Percentiles rank a stretch among this genome's conserved stretches.
Evolutionary conservation across 2,113 vertebrate genomes (phyloP).

Genomic region (Zosterops japonicus): DNA sequence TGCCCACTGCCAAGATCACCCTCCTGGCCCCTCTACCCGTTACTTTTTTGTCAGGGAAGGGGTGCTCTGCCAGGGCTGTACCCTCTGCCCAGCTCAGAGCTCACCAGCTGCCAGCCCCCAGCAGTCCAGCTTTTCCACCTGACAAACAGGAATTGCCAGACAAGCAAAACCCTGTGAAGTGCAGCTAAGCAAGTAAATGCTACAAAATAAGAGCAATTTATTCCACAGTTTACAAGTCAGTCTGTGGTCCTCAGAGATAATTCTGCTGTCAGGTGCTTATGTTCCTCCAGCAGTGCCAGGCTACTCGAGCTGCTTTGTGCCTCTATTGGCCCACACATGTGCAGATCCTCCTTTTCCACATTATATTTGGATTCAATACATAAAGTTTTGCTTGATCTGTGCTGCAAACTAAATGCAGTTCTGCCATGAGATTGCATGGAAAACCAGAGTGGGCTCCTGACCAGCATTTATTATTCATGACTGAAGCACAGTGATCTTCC

Average conservation of each 20-base stretch:
- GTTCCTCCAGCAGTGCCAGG: not conserved
- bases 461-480: not conserved
- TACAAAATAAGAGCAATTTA: not conserved
- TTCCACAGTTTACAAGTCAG: not conserved
- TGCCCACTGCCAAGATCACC: not conserved
- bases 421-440: not conserved
- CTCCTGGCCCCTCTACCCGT: not conserved
- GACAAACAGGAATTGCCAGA: not conserved
- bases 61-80: not conserved
- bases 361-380: not conserved
- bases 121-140: not conserved
- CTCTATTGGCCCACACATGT: not conserved
- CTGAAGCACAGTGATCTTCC: not conserved
- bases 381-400: too few relatives aligned
- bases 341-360: not conserved
- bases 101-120: not conserved
- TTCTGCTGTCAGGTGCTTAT: not conserved
- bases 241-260: not conserved
- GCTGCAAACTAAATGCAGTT: rapidly evolving
- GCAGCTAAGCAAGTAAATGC: not conserved
- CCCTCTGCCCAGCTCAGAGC: not conserved
- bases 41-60: not conserved
- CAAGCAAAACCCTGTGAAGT: not conserved
- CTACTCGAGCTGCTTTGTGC: not conserved
- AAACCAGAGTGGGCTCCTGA: not conserved